Conservation (phyloP, 2,888 invertebrate genomes). For the Drosophila parthenogenetica region DNA sequence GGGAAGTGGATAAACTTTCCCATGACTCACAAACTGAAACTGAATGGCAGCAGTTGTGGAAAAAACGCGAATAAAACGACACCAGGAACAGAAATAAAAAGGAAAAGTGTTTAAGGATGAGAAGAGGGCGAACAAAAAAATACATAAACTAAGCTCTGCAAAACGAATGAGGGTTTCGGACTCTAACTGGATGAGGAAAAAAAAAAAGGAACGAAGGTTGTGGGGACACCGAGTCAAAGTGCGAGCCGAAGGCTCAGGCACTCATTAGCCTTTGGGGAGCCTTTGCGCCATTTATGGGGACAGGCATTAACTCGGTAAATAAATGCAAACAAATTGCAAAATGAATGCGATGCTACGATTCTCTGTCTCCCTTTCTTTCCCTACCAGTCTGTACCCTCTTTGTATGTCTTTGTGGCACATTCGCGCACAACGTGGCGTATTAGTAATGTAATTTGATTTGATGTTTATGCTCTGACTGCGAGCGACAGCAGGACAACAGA, state of each 20-base stretch:
- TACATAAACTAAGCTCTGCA: constrained; percentile 29
- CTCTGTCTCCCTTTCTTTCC: background rate
- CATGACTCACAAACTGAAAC: constrained; percentile 63
- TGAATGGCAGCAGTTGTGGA: constrained; percentile 30
- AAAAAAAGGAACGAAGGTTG: background rate
- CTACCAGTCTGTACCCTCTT: background rate
- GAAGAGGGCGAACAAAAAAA: constrained; percentile 7
- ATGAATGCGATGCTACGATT: constrained; percentile 54
- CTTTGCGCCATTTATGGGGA: constrained; percentile 45
- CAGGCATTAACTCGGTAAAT: constrained; percentile 43
- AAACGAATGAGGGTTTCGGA: constrained; percentile 30
- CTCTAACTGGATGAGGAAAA: constrained; percentile 14
- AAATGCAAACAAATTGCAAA: constrained; percentile 70
- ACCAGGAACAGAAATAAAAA: constrained; percentile 36
- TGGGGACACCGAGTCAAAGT: background rate
- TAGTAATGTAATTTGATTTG: constrained; percentile 78
- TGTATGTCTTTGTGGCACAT: constrained; percentile 24
- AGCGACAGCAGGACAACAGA: constrained; percentile 30
- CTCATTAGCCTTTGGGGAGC: constrained; percentile 52
- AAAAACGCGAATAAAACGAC: constrained; percentile 60
- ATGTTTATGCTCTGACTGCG: constrained; percentile 65
- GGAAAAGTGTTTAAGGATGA: constrained; percentile 23
- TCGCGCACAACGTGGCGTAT: constrained; percentile 68
- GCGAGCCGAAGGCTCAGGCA: constrained; percentile 27
- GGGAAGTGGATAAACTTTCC: constrained; percentile 22